Evolutionary conservation across 2,797 vertebrate species (phyloP), one percentile per base, ranked within the genome.

Genomic region (Brachyalestes nurse): DNA sequence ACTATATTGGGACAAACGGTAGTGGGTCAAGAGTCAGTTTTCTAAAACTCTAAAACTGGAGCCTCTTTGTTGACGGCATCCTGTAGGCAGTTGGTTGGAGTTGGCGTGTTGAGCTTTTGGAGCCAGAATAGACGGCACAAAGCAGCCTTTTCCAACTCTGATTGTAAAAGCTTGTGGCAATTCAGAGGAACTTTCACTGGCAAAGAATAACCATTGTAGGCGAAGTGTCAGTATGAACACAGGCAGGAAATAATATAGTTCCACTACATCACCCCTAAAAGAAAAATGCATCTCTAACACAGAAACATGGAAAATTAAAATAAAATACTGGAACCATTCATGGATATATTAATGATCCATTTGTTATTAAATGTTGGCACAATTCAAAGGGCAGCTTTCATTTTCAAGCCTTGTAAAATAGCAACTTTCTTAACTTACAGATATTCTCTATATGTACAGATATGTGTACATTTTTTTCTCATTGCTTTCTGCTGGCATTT

Each of bases 41-140:
- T 13, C 66, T 70, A n/a, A 61, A 53, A 28, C 47, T n/a, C 77
- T 78, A 78, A 69, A 78, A 19, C 34, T 61, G 66, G 67, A 78
- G 58, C 57, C 25, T 10, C 77, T 71, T 51, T 71, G 42, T 47
- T 71, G 77, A 34, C 42, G 34, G 14, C 58, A 55, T 61, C 25
- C 42, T 71, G 77, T 71, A 71, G 77, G 77, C 77, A 79, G 77
- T 72, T 62, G 70, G 70, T 38, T 55, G 19, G 70, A 53, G 49
- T 55, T 57, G 49, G 70, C 25, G 25, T 72, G 49, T 23, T 34
- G 16, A 13, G 7, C 28, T 55, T 72, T 72, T 72, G 69, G 69
- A 66, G 23, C 23, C 23, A 6, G 45, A 47, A 42, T 42, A 42
- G 65, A 67, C 19, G 8, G 9, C 17, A 23, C 28, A 28, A 28